These are phyloP conservation scores for Cyclophora albipunctata DNA, from an alignment of 2,888 invertebrate genomes.

Conservation along the genomic window DNA sequence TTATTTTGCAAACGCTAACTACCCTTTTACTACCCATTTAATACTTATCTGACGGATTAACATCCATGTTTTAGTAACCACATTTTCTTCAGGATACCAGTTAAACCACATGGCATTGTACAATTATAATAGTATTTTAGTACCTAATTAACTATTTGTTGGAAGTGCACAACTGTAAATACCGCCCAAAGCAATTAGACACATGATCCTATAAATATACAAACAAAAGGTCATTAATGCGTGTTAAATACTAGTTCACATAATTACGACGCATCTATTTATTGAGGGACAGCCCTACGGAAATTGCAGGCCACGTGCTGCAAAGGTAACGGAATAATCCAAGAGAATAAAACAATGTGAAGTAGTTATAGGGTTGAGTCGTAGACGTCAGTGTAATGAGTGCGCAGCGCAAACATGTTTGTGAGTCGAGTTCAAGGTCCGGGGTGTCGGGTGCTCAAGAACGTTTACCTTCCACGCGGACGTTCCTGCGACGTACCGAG, in stretches of 20 bases:
- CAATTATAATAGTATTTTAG: too few relatives aligned
- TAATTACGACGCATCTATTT: too few relatives aligned
- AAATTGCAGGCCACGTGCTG: slow-evolving; percentile 29
- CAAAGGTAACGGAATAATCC: slow-evolving; percentile 45
- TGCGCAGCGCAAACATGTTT: slow-evolving; percentile 73
- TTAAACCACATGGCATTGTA: too few relatives aligned
- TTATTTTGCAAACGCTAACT: too few relatives aligned
- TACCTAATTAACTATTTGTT: too few relatives aligned
- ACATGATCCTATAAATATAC: slow-evolving; percentile 7
- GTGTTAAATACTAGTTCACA: too few relatives aligned
- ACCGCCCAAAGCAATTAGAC: too few relatives aligned
- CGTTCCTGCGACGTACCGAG: not conserved
- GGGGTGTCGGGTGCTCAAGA: slow-evolving; percentile 40
- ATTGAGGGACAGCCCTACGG: not conserved
- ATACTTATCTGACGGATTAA: too few relatives aligned
- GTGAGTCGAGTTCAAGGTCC: slow-evolving; percentile 69
- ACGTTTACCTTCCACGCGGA: slow-evolving; percentile 45
- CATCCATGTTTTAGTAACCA: too few relatives aligned
- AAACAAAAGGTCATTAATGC: not conserved
- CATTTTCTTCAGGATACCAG: too few relatives aligned
- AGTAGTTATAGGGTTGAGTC: slow-evolving; percentile 33
- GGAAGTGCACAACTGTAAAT: too few relatives aligned
- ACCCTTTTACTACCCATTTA: too few relatives aligned
- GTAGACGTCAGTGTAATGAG: slow-evolving; percentile 49
- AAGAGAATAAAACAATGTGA: slow-evolving; percentile 31